phyloP scores from a whole-genome alignment of 2,113 vertebrate genomes.

The Callaeas wilsoni region DNA sequence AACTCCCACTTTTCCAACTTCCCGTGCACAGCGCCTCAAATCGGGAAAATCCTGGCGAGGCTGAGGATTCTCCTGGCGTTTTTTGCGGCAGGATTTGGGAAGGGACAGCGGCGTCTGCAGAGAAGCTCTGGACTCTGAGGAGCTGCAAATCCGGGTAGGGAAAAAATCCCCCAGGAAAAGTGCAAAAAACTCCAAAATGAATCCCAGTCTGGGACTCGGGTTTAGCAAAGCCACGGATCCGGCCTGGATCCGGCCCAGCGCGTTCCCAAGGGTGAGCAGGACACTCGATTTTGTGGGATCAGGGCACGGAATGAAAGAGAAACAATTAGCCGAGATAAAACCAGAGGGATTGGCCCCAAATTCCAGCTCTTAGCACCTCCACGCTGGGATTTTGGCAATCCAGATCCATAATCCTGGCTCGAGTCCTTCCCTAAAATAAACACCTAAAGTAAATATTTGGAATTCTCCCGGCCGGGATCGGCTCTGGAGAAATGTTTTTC shows the following conservation, averaged over 20 bases:
- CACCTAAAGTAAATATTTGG: constrained; percentile 26
- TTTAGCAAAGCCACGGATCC: background rate
- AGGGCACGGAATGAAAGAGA: background rate
- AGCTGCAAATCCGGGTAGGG: background rate
- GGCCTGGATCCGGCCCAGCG: background rate
- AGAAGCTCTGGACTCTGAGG: background rate
- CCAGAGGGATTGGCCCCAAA: background rate
- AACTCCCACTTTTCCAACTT: background rate
- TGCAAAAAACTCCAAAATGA: background rate
- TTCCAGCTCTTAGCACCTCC: background rate
- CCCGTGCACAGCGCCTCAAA: background rate
- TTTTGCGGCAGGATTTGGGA: background rate
- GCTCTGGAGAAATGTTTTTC: background rate
- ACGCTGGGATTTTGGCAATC: background rate
- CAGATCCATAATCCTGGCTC: background rate
- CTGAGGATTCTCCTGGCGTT: background rate
- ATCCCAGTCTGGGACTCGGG: background rate
- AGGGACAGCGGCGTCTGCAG: background rate
- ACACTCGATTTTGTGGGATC: background rate
- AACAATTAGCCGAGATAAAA: background rate
- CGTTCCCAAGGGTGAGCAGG: background rate
- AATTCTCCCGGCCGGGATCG: background rate
- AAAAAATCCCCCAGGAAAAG: background rate
- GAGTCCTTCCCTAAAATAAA: constrained; percentile 11
- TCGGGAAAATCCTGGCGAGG: background rate